These are phyloP conservation scores for Scaptodrosophila lebanonensis DNA, from an alignment of 1,140 invertebrate genomes.

Conservation along the genomic window DNA sequence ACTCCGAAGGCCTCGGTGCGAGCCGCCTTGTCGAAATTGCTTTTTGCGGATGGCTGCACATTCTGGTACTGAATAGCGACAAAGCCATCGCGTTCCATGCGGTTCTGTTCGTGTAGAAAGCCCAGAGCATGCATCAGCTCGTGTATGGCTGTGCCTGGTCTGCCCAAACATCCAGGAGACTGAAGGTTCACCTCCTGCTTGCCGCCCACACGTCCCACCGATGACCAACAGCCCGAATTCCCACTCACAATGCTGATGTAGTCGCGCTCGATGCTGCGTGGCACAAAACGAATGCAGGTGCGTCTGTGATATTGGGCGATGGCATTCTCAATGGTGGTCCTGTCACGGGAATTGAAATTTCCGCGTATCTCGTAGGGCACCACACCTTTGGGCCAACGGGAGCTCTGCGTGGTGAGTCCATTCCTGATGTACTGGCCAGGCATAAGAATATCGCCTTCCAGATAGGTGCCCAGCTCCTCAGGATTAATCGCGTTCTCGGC, in stretches of 20 bases:
- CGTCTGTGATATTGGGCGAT: conserved; percentile 82
- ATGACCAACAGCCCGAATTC: conserved; percentile 87
- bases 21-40: conserved; percentile 83
- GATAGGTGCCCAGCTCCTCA: conserved; percentile 84
- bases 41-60: conserved; percentile 78
- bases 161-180: conserved; percentile 83
- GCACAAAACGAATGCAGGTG: conserved; percentile 85
- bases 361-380: conserved; percentile 84
- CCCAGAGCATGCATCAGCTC: conserved; percentile 91
- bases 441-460: conserved; percentile 85
- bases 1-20: conserved; percentile 81
- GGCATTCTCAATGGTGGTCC: conserved; percentile 79
- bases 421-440: conserved; percentile 78
- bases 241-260: conserved; percentile 82
- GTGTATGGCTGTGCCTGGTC: conserved; percentile 85
- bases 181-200: conserved; percentile 82
- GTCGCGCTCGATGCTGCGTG: conserved; percentile 80
- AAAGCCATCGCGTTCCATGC: conserved; percentile 86
- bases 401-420: conserved; percentile 79
- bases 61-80: conserved; percentile 81
- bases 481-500: conserved; percentile 80
- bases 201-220: conserved; percentile 83
- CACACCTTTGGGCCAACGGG: conserved; percentile 81
- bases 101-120: conserved; percentile 91
- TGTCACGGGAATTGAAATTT: conserved; percentile 73